Conservation (phyloP, 2,113 vertebrate species). For the Eleginops maclovinus region DNA sequence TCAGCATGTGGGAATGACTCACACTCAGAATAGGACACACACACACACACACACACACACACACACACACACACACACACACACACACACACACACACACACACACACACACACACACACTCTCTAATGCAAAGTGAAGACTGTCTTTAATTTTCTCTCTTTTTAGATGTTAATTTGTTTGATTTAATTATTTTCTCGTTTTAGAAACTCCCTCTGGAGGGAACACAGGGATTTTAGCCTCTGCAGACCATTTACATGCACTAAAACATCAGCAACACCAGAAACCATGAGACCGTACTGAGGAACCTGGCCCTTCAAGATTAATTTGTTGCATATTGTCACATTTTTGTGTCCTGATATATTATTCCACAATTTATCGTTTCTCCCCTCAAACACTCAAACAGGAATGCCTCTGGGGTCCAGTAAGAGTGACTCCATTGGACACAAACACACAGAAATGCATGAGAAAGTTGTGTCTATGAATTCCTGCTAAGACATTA, state of each 20-base stretch:
- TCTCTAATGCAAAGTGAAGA: not conserved
- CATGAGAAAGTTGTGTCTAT: conserved; percentile 1
- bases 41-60: not conserved
- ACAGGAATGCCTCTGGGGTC: conserved; percentile 3
- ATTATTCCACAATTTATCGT: conserved; percentile 8
- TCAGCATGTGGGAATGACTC: too few relatives aligned
- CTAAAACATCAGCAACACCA: not conserved
- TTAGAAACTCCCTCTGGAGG: not conserved
- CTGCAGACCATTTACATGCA: too few relatives aligned
- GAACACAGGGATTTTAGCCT: not conserved
- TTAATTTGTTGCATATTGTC: not conserved
- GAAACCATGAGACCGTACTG: not conserved
- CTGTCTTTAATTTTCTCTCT: not conserved
- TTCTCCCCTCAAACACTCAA: not conserved
- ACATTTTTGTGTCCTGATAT: not conserved
- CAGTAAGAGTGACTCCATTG: not conserved
- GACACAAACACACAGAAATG: conserved; percentile 6
- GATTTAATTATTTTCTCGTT: too few relatives aligned
- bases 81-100: not conserved
- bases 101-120: not conserved
- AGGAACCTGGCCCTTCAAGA: not conserved
- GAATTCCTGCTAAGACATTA: not conserved
- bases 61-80: conserved; percentile 8
- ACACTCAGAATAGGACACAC: conserved; percentile 67
- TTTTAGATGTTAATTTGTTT: not conserved